Evolutionary conservation across 2,797 vertebrate genomes (phyloP).

Genomic region (Rhinella marina): DNA sequence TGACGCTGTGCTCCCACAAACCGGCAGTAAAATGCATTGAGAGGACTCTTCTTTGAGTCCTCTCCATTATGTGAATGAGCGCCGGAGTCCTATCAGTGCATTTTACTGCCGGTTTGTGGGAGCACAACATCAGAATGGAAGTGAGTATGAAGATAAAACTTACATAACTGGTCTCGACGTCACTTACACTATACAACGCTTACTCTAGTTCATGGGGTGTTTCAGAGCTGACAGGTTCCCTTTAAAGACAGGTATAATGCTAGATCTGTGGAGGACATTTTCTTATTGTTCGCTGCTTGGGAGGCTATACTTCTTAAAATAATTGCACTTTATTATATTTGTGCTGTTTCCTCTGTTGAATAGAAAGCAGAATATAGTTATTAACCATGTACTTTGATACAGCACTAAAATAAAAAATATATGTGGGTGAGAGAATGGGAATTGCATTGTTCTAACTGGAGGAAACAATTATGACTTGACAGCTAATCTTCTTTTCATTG

Average conservation of each 20-base stretch:
- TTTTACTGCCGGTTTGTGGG: too few species aligned
- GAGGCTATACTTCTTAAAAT: not conserved
- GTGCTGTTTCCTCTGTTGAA: conserved; percentile 17
- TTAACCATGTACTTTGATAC: conserved; percentile 40
- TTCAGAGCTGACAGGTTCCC: too few species aligned
- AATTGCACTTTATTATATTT: conserved; percentile 42
- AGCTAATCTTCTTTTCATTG: conserved; percentile 37
- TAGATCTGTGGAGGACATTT: not conserved
- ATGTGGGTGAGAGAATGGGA: conserved; percentile 42
- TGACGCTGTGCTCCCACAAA: too few species aligned
- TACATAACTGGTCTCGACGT: too few species aligned
- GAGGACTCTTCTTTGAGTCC: too few species aligned
- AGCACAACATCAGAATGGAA: too few species aligned
- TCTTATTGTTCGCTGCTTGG: not conserved
- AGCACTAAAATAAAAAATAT: conserved; percentile 45
- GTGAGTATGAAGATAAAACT: too few species aligned
- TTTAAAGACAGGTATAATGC: not conserved
- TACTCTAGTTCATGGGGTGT: too few species aligned
- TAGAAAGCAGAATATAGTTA: conserved; percentile 36
- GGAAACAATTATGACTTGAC: conserved; percentile 50
- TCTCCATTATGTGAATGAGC: too few species aligned
- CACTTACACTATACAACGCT: too few species aligned
- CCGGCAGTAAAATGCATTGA: too few species aligned
- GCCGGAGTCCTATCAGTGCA: too few species aligned
- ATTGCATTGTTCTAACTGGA: conserved; percentile 55